These are phyloP conservation scores for Drosophila anceps DNA, from an alignment of 2,888 invertebrate genomes.

Conservation along the genomic window DNA sequence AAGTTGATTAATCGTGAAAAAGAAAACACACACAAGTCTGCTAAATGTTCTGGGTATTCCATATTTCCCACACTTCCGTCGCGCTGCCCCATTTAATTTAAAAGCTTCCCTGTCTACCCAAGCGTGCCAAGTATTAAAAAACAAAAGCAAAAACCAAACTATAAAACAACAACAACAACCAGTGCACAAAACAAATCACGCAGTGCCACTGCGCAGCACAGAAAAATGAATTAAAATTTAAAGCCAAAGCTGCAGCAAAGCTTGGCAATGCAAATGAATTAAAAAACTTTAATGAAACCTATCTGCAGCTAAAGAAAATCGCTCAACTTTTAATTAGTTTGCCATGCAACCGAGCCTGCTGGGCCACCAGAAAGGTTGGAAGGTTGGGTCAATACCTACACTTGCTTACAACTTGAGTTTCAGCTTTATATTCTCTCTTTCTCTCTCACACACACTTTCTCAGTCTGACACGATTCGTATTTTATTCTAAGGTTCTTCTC, in stretches of 20 bases:
- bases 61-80: slow-evolving; percentile 42
- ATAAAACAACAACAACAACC: slow-evolving; percentile 5
- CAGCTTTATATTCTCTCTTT: not conserved
- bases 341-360: slow-evolving; percentile 44
- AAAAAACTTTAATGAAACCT: slow-evolving; percentile 64
- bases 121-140: slow-evolving; percentile 45
- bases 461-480: not conserved
- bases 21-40: slow-evolving; percentile 7
- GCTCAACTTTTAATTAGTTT: slow-evolving; percentile 79
- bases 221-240: slow-evolving; percentile 74
- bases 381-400: slow-evolving; percentile 12
- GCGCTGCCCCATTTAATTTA: slow-evolving; percentile 58
- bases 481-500: slow-evolving; percentile 25
- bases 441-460: not conserved
- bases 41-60: slow-evolving; percentile 41
- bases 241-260: slow-evolving; percentile 50
- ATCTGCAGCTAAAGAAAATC: slow-evolving; percentile 68
- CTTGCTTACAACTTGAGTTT: slow-evolving; percentile 37
- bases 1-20: slow-evolving; percentile 46
- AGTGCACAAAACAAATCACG: slow-evolving; percentile 47
- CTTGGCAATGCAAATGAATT: slow-evolving; percentile 55
- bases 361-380: not conserved
- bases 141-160: slow-evolving; percentile 5
- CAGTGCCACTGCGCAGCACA: slow-evolving; percentile 20
- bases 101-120: slow-evolving; percentile 37